These are phyloP conservation scores for Selenia dentaria DNA, from an alignment of 2,888 invertebrate genomes.

Conservation along the genomic window DNA sequence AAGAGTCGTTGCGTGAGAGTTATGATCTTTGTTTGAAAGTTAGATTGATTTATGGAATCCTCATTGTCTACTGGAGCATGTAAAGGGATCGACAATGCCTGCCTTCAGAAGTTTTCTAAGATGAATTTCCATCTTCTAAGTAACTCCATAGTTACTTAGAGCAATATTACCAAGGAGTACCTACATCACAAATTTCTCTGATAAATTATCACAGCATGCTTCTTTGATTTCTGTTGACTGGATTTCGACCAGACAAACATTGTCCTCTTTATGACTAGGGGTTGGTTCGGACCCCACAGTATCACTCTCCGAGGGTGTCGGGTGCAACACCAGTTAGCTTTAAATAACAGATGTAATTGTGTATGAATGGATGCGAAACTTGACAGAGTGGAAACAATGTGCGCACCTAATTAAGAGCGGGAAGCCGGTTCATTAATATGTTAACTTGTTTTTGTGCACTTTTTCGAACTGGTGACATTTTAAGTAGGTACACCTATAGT, in stretches of 20 bases:
- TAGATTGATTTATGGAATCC: slow-evolving; percentile 81
- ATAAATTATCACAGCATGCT: not conserved
- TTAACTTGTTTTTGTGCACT: slow-evolving; percentile 30
- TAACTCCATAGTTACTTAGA: no score
- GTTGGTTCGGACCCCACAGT: slow-evolving; percentile 16
- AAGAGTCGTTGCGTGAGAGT: slow-evolving; percentile 76
- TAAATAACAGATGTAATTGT: slow-evolving; percentile 74
- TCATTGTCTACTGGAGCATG: slow-evolving; percentile 54
- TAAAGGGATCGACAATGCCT: slow-evolving; percentile 44
- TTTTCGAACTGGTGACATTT: slow-evolving; percentile 16
- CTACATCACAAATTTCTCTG: no score
- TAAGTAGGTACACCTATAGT: no score
- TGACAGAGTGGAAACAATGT: slow-evolving; percentile 57
- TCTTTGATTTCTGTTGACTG: slow-evolving; percentile 1
- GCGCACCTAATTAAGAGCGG: slow-evolving; percentile 51
- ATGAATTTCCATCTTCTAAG: not conserved
- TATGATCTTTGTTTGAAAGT: slow-evolving; percentile 82
- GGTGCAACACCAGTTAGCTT: slow-evolving; percentile 37
- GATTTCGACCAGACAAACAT: slow-evolving; percentile 6
- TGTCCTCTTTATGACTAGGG: slow-evolving; percentile 7
- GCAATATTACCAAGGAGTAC: no score
- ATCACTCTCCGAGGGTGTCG: slow-evolving; percentile 18
- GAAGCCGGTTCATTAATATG: slow-evolving; percentile 41
- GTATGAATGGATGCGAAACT: slow-evolving; percentile 64
- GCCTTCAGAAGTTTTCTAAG: slow-evolving; percentile 12